A percentile compares a stretch with the other conserved stretches of the same genome.
These are phyloP conservation scores for Phasia obesa DNA, from an alignment of 2,888 invertebrate species.

Conservation along the genomic window DNA sequence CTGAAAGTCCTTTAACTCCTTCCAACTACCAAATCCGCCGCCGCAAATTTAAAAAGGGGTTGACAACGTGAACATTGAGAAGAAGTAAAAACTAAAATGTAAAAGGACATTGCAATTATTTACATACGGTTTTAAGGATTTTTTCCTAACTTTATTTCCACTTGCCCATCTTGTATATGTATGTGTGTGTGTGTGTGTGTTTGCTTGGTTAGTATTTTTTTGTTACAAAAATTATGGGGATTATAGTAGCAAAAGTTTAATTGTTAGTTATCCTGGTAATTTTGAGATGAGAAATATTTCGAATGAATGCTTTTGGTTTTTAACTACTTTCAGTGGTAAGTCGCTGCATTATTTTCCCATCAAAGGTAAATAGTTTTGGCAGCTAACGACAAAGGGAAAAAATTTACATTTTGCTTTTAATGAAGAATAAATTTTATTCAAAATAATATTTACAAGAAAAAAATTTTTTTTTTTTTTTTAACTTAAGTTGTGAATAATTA, in stretches of 20 bases:
- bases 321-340: slow-evolving; percentile 62
- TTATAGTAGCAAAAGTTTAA: slow-evolving; percentile 69
- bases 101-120: slow-evolving; percentile 70
- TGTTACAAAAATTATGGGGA: slow-evolving; percentile 56
- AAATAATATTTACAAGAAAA: background rate
- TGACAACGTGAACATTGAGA: slow-evolving; percentile 25
- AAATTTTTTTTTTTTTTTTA: background rate
- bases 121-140: slow-evolving; percentile 68
- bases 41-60: slow-evolving; percentile 14
- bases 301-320: slow-evolving; percentile 69
- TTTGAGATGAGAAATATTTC: slow-evolving; percentile 61
- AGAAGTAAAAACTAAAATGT: slow-evolving; percentile 31
- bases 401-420: slow-evolving; percentile 26
- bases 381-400: background rate
- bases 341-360: slow-evolving; percentile 53
- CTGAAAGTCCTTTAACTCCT: slow-evolving; percentile 24
- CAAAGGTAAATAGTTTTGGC: slow-evolving; percentile 51
- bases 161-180: slow-evolving; percentile 4
- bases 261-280: slow-evolving; percentile 66
- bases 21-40: background rate
- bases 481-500: too few species aligned
- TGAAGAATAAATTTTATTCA: slow-evolving; percentile 22
- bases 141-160: slow-evolving; percentile 16
- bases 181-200: background rate
- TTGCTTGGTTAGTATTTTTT: background rate